Evolutionary conservation across 2,113 vertebrate species (phyloP).

Genomic region (Limnothrissa miodon): DNA sequence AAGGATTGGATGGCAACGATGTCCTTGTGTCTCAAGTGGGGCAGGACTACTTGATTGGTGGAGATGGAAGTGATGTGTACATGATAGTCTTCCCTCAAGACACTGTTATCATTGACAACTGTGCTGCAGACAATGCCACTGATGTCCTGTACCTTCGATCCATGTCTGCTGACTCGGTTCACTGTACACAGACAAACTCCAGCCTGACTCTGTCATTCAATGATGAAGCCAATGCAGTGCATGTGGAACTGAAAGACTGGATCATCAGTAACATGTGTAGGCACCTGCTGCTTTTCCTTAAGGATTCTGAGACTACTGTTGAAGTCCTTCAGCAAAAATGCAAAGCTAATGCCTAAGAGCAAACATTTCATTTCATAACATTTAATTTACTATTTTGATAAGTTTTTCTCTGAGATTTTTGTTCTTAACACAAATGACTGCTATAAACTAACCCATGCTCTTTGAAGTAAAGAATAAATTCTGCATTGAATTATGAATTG

Average conservation of each 20-base stretch:
- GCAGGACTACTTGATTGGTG: conserved; percentile 54
- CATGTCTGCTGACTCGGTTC: neutral
- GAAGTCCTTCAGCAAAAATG: conserved; percentile 8
- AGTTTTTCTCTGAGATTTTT: too few relatives aligned
- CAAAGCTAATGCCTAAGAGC: neutral
- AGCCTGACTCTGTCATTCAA: neutral
- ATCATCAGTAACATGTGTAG: neutral
- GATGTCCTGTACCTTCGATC: conserved; percentile 50
- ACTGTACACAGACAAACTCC: neutral
- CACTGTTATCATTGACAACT: conserved; percentile 53
- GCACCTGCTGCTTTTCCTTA: conserved; percentile 12
- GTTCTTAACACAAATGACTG: too few relatives aligned
- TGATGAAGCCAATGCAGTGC: neutral
- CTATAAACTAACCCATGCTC: too few relatives aligned
- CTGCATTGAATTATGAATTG: too few relatives aligned
- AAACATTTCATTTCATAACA: neutral
- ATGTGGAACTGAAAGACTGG: conserved; percentile 15
- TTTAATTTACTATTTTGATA: neutral
- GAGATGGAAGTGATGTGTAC: conserved; percentile 55
- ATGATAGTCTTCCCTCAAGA: conserved; percentile 34
- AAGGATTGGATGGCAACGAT: conserved; percentile 56
- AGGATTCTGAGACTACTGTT: neutral
- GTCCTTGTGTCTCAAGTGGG: conserved; percentile 48
- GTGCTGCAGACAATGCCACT: conserved; percentile 44
- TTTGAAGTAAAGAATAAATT: too few relatives aligned